Evolutionary conservation across 2,113 vertebrate species (phyloP).

Genomic region (Gymnarchus niloticus): DNA sequence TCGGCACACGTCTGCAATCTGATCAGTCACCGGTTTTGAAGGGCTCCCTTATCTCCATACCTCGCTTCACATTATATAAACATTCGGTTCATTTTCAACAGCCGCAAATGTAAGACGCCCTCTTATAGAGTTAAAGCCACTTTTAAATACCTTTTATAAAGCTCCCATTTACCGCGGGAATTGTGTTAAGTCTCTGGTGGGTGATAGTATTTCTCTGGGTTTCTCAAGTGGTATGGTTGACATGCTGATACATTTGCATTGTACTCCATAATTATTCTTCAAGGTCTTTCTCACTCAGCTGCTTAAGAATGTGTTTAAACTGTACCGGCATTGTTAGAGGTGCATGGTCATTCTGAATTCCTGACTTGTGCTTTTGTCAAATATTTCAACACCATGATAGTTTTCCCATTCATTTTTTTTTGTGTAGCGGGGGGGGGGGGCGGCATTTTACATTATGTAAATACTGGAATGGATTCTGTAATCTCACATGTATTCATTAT

Average conservation of each 20-base stretch:
- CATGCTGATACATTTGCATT: conserved; percentile 70
- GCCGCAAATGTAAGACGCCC: conserved; percentile 10
- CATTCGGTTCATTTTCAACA: conserved; percentile 22
- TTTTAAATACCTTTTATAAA: conserved; percentile 29
- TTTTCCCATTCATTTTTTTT: conserved; percentile 73
- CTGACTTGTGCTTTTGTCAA: conserved; percentile 62
- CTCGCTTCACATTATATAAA: conserved; percentile 14
- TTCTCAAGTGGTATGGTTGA: conserved; percentile 64
- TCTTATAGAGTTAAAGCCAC: conserved; percentile 27
- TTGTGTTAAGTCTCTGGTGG: conserved; percentile 51
- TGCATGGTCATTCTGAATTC: conserved; percentile 61
- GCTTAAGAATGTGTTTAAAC: conserved; percentile 58
- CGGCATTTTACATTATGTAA: conserved; percentile 70
- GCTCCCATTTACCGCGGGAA: conserved; percentile 50
- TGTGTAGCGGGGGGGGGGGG: conserved; percentile 59
- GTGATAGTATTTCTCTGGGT: conserved; percentile 48
- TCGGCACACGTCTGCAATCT: conserved; percentile 7
- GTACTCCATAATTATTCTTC: conserved; percentile 66
- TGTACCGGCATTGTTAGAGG: conserved; percentile 57
- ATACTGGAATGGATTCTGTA: conserved; percentile 63
- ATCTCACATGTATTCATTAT: conserved; percentile 69
- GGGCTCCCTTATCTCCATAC: neutral
- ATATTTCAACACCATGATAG: conserved; percentile 63
- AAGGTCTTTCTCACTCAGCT: conserved; percentile 63
- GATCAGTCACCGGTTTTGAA: neutral